Evolutionary conservation across 2,888 invertebrate species (phyloP).

Genomic region (Petrophora chlorosata): DNA sequence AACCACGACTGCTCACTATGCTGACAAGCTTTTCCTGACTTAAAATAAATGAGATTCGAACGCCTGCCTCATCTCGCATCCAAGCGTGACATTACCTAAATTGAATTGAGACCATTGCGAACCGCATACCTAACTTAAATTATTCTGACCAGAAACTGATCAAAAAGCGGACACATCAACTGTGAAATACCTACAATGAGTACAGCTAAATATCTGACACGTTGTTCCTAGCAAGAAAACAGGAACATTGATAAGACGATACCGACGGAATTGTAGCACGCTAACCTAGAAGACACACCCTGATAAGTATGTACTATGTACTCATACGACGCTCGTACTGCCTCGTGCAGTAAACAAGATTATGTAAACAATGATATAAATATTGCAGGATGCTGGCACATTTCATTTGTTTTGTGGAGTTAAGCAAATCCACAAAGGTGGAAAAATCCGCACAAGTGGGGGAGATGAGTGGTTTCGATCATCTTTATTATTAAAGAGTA

Average conservation of each 20-base stretch:
- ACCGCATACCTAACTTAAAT: no score
- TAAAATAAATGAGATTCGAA: background rate
- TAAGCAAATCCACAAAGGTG: no score
- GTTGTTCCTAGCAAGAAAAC: background rate
- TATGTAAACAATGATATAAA: conserved; percentile 14
- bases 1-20: conserved; percentile 1
- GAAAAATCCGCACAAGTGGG: background rate
- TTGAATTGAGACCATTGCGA: no score
- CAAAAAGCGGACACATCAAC: no score
- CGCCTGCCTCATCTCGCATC: no score
- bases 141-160: no score
- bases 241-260: conserved; percentile 9
- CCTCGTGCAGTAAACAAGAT: conserved; percentile 18
- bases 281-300: conserved; percentile 14
- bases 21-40: background rate
- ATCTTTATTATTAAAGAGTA: no score
- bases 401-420: background rate
- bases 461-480: no score
- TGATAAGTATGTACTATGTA: conserved; percentile 9
- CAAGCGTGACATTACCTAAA: no score
- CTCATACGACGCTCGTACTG: conserved; percentile 1
- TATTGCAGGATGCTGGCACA: conserved; percentile 2
- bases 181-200: no score
- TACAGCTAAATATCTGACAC: no score
- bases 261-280: conserved; percentile 7